Conservation (phyloP, 2,113 vertebrate genomes). For the Xiphophorus maculatus region DNA sequence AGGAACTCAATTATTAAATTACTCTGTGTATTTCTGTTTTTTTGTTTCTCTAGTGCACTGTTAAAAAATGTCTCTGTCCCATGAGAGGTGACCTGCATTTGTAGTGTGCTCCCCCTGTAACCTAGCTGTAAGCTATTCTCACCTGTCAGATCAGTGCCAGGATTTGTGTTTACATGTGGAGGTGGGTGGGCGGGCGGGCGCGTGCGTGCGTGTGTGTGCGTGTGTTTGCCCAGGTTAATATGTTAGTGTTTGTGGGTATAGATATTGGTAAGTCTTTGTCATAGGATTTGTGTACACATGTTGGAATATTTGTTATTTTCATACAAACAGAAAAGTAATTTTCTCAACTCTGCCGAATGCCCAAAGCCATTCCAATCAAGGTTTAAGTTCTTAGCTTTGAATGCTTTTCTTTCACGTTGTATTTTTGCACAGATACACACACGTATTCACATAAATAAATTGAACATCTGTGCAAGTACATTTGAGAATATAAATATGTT, state of each 20-base stretch:
- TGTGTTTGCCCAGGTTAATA: slow-evolving; percentile 2
- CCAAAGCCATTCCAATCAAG: slow-evolving; percentile 51
- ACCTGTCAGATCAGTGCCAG: slow-evolving; percentile 68
- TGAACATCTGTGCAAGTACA: neutral
- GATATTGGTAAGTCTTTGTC: slow-evolving; percentile 5
- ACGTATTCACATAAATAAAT: slow-evolving; percentile 12
- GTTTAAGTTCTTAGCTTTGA: slow-evolving; percentile 23
- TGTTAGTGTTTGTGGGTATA: neutral
- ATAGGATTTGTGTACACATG: slow-evolving; percentile 1
- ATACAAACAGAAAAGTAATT: slow-evolving; percentile 21
- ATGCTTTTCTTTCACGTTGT: slow-evolving; percentile 12
- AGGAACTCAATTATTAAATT: slow-evolving; percentile 13
- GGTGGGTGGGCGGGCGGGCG: neutral
- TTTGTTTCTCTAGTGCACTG: slow-evolving; percentile 21
- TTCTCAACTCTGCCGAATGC: slow-evolving; percentile 44
- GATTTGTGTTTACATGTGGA: slow-evolving; percentile 21
- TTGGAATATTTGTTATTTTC: slow-evolving; percentile 5
- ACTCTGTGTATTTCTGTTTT: neutral
- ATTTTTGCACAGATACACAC: neutral
- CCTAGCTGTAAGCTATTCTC: slow-evolving; percentile 70
- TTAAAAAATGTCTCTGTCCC: slow-evolving; percentile 53
- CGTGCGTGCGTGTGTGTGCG: neutral
- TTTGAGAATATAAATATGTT: slow-evolving; percentile 14
- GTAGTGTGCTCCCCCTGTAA: slow-evolving; percentile 66
- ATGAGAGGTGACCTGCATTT: slow-evolving; percentile 75